A percentile compares a stretch with the other conserved stretches of the same genome.
Evolutionary conservation across 2,797 vertebrate species (phyloP).

Genomic region (Gadopsis marmoratus): DNA sequence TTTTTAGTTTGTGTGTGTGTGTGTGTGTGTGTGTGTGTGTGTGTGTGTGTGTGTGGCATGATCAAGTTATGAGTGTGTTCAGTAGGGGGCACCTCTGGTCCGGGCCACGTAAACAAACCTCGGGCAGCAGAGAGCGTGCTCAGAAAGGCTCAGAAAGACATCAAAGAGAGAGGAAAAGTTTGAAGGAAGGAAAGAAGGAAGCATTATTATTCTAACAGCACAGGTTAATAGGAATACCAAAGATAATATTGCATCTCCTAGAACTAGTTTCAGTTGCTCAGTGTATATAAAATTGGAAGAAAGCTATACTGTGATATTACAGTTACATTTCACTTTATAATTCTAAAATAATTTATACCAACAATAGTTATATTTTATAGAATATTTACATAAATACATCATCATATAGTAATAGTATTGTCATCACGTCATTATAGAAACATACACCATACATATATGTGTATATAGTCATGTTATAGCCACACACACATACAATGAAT

Average conservation of each 20-base stretch:
- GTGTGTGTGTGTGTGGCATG: constrained; percentile 4
- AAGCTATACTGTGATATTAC: constrained; percentile 87
- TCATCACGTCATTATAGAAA: constrained; percentile 85
- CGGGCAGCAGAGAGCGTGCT: constrained; percentile 70
- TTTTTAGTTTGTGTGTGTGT: constrained; percentile 22
- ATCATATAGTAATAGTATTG: constrained; percentile 78
- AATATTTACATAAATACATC: constrained; percentile 89
- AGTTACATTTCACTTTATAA: constrained; percentile 85
- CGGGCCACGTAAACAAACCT: constrained; percentile 63
- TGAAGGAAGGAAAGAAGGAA: constrained; percentile 68
- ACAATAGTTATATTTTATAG: constrained; percentile 85
- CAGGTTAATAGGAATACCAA: constrained; percentile 81
- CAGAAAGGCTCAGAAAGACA: constrained; percentile 79
- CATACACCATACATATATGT: constrained; percentile 85
- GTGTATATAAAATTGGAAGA: constrained; percentile 89
- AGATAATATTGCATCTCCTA: constrained; percentile 87
- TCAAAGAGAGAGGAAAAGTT: constrained; percentile 68
- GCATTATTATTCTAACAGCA: constrained; percentile 80
- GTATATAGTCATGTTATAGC: constrained; percentile 85
- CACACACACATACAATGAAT: constrained; percentile 82
- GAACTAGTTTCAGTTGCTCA: constrained; percentile 84
- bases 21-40: background rate
- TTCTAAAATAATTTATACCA: constrained; percentile 89
- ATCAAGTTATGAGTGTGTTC: constrained; percentile 52
- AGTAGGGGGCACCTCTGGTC: constrained; percentile 64